Percentiles rank a stretch among this genome's conserved stretches.
Evolutionary conservation across 2,888 invertebrate species (phyloP).

Genomic region (Chrysodeixis includens): DNA sequence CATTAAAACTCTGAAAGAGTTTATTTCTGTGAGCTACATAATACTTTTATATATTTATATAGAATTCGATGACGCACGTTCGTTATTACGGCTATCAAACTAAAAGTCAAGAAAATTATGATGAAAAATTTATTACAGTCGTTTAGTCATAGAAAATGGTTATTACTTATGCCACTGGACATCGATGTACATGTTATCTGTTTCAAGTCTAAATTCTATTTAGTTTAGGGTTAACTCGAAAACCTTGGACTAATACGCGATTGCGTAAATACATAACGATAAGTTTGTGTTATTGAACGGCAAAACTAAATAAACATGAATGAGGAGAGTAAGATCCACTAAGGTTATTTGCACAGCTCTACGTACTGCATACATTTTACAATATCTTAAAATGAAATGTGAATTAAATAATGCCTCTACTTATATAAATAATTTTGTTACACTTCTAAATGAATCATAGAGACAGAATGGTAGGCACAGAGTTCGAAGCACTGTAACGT

Average conservation of each 20-base stretch:
- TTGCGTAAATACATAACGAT: slow-evolving; percentile 28
- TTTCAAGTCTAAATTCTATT: slow-evolving; percentile 32
- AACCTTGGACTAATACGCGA: slow-evolving; percentile 36
- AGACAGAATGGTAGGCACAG: not conserved
- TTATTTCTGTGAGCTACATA: slow-evolving; percentile 72
- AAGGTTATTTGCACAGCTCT: not conserved
- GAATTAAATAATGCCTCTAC: not conserved
- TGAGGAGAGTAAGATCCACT: slow-evolving; percentile 36
- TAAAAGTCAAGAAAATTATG: slow-evolving; percentile 68
- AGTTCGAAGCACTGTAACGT: slow-evolving; percentile 1
- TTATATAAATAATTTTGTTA: not conserved
- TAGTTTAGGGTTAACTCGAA: slow-evolving; percentile 39
- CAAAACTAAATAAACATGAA: slow-evolving; percentile 54
- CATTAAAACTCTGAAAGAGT: slow-evolving; percentile 73
- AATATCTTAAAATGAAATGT: not conserved
- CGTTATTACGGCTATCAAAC: slow-evolving; percentile 67
- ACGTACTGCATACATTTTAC: not conserved
- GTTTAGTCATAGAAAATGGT: slow-evolving; percentile 61
- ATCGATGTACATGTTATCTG: slow-evolving; percentile 21
- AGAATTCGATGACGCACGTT: slow-evolving; percentile 77
- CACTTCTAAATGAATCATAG: not conserved
- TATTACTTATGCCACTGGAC: slow-evolving; percentile 28
- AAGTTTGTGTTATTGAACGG: slow-evolving; percentile 25
- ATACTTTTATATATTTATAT: slow-evolving; percentile 71
- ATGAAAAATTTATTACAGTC: slow-evolving; percentile 71